Evolutionary conservation across 2,888 invertebrate species (phyloP).

Genomic region (Drosophila yooni): DNA sequence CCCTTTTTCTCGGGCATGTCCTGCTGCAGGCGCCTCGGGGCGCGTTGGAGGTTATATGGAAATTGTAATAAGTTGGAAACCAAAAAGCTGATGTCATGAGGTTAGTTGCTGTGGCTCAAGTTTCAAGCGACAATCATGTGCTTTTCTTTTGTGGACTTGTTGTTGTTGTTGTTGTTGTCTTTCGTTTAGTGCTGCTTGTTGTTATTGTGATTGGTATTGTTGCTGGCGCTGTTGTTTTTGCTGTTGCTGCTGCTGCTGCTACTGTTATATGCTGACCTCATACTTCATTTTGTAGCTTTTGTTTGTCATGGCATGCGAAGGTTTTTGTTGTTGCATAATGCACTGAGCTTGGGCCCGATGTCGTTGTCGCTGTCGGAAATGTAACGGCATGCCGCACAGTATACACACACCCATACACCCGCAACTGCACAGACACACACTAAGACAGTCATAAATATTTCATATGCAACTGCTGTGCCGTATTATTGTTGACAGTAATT

Average conservation of each 20-base stretch:
- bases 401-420: slow-evolving; percentile 18
- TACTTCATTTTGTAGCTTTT: slow-evolving; percentile 80
- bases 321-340: slow-evolving; percentile 64
- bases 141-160: slow-evolving; percentile 61
- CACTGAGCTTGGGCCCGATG: slow-evolving; percentile 59
- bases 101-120: slow-evolving; percentile 80
- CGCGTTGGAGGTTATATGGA: slow-evolving; percentile 74
- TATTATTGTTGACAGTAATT: slow-evolving; percentile 73
- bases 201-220: slow-evolving; percentile 8
- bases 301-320: slow-evolving; percentile 69
- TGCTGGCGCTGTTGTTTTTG: slow-evolving; percentile 31
- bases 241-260: slow-evolving; percentile 35
- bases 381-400: slow-evolving; percentile 66
- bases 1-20: slow-evolving; percentile 12
- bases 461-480: slow-evolving; percentile 61
- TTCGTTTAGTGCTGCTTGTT: slow-evolving; percentile 29
- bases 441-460: slow-evolving; percentile 58
- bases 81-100: slow-evolving; percentile 82
- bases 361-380: slow-evolving; percentile 69
- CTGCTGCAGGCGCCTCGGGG: slow-evolving; percentile 50
- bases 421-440: slow-evolving; percentile 19
- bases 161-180: slow-evolving; percentile 15
- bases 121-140: slow-evolving; percentile 81
- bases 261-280: slow-evolving; percentile 73
- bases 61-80: slow-evolving; percentile 81